Evolutionary conservation across 2,888 invertebrate species (phyloP).

Genomic region (Himalopsyche tibetana): DNA sequence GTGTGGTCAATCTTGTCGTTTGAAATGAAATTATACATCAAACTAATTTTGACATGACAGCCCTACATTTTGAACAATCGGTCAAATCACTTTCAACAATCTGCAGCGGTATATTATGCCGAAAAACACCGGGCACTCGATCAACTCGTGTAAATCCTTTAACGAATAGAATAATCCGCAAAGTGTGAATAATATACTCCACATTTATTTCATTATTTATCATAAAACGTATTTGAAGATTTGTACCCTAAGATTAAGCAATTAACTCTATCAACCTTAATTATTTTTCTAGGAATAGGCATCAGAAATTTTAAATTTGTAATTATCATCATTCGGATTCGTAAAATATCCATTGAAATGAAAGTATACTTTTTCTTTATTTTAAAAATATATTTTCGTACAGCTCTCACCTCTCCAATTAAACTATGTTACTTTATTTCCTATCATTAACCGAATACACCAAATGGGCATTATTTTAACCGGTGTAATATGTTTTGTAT

Average conservation of each 20-base stretch:
- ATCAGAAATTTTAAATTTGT: no score
- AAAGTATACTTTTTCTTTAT: no score
- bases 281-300: no score
- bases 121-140: slow-evolving; percentile 38
- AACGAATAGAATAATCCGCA: background rate
- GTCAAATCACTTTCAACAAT: slow-evolving; percentile 39
- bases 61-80: background rate
- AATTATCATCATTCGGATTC: no score
- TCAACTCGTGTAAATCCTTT: slow-evolving; percentile 13
- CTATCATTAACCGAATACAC: slow-evolving; percentile 45
- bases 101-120: slow-evolving; percentile 49
- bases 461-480: background rate
- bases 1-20: background rate
- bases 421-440: slow-evolving; percentile 50
- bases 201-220: no score
- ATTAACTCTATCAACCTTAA: no score
- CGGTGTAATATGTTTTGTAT: background rate
- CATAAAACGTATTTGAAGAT: no score
- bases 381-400: no score
- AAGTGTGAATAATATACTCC: background rate
- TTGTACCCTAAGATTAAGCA: no score
- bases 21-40: background rate
- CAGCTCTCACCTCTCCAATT: no score
- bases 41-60: slow-evolving; percentile 21
- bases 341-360: no score